These are phyloP conservation scores for Molossus molossus DNA, from an alignment of 2,797 vertebrate species.

Conservation along the genomic window DNA sequence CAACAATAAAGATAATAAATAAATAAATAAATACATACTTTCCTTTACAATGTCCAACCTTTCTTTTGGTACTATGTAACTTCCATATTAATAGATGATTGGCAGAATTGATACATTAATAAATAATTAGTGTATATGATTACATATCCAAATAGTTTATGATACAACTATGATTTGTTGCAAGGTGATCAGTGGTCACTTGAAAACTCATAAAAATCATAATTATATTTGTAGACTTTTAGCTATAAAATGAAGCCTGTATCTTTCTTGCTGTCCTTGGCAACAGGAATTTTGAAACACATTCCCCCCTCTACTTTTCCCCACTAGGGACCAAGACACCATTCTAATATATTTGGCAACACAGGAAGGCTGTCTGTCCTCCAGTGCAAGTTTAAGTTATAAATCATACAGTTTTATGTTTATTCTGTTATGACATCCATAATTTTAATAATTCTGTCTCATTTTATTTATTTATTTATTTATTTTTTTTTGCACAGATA, in stretches of 20 bases:
- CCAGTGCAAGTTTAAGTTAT: background rate
- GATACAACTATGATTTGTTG: background rate
- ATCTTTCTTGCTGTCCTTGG: background rate
- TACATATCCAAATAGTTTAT: background rate
- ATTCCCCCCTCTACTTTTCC: background rate
- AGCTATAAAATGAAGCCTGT: background rate
- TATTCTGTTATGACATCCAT: background rate
- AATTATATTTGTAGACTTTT: background rate
- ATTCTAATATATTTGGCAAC: background rate
- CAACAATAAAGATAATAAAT: no score
- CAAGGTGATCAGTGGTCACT: background rate
- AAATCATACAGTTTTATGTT: slow-evolving; percentile 4
- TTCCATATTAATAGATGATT: background rate
- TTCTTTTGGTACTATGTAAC: background rate
- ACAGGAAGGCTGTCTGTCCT: background rate
- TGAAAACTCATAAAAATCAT: background rate
- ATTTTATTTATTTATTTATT: no score
- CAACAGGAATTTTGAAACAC: background rate
- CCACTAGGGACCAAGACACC: background rate
- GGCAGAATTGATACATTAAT: background rate
- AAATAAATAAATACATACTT: no score
- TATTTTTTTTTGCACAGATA: no score
- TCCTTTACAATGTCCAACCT: background rate
- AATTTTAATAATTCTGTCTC: background rate
- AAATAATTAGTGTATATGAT: background rate